Conservation (phyloP, 2,113 vertebrate species). For the Spermophilus dauricus region DNA sequence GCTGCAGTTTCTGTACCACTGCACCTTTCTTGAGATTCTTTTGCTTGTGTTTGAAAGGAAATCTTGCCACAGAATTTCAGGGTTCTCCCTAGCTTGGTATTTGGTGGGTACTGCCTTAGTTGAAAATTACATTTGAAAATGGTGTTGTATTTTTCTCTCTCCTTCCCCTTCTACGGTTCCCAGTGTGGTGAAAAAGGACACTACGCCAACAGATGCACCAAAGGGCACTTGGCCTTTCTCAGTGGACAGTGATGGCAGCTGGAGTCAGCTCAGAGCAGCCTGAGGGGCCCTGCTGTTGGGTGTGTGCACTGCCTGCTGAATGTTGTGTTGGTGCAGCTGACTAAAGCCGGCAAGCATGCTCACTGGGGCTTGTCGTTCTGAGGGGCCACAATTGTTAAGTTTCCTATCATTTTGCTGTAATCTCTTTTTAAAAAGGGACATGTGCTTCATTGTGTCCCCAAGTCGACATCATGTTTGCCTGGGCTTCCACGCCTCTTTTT, state of each 20-base stretch:
- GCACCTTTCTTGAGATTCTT: not conserved
- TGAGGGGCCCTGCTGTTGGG: not conserved
- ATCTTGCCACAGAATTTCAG: not conserved
- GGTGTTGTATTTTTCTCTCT: not conserved
- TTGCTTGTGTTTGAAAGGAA: not conserved
- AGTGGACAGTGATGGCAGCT: slow-evolving; percentile 94
- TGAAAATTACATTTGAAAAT: slow-evolving; percentile 54
- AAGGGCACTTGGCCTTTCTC: slow-evolving; percentile 98
- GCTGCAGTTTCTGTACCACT: not conserved
- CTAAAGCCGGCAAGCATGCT: slow-evolving; percentile 77
- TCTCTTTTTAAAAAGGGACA: slow-evolving; percentile 48
- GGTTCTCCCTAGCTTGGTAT: not conserved
- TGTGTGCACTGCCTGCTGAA: slow-evolving; percentile 75
- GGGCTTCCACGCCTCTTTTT: slow-evolving; percentile 20
- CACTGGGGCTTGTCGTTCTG: not conserved
- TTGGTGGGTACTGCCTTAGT: not conserved
- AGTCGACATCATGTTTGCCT: slow-evolving; percentile 54
- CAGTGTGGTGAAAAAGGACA: slow-evolving; percentile 99
- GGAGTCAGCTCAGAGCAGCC: slow-evolving; percentile 74
- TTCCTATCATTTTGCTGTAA: slow-evolving; percentile 65
- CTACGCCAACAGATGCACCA: slow-evolving; percentile 99
- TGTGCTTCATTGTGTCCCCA: not conserved
- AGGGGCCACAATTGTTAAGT: slow-evolving; percentile 23
- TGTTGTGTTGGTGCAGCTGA: slow-evolving; percentile 74
- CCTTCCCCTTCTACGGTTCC: slow-evolving; percentile 61